Conservation (phyloP, 2,797 vertebrate genomes). For the Sparidentex hasta region DNA sequence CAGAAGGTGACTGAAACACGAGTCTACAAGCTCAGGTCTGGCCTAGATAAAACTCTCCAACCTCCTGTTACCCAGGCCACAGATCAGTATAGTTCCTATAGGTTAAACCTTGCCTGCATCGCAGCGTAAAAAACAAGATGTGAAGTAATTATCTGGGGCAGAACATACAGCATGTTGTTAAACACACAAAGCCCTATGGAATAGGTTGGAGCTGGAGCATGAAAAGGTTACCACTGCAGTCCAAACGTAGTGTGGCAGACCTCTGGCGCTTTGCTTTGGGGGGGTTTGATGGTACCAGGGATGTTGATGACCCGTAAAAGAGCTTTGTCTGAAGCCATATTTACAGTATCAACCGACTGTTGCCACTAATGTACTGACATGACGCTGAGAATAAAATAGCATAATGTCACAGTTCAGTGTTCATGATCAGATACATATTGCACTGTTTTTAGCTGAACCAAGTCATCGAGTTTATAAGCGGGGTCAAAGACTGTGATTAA, state of each 20-base stretch:
- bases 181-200: conserved; percentile 40
- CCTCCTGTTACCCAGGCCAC: conserved; percentile 28
- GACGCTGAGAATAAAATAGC: neutral
- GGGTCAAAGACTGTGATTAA: neutral
- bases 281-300: conserved; percentile 13
- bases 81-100: conserved; percentile 18
- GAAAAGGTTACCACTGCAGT: conserved; percentile 51
- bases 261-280: conserved; percentile 18
- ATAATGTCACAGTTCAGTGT: neutral
- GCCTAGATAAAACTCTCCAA: conserved; percentile 24
- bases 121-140: conserved; percentile 48
- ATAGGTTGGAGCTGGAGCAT: conserved; percentile 55
- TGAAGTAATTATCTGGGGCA: conserved; percentile 57
- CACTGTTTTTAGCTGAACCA: no score
- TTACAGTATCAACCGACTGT: neutral
- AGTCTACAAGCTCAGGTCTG: conserved; percentile 21
- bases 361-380: neutral
- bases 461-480: neutral
- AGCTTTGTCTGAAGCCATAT: conserved; percentile 8
- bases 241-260: conserved; percentile 29
- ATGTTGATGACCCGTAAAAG: conserved; percentile 17
- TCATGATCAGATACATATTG: neutral
- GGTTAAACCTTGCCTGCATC: conserved; percentile 30
- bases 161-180: conserved; percentile 31
- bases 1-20: conserved; percentile 15